Conservation (phyloP, 64 coral and sea anemone species). For the Stylophora pistillata region DNA sequence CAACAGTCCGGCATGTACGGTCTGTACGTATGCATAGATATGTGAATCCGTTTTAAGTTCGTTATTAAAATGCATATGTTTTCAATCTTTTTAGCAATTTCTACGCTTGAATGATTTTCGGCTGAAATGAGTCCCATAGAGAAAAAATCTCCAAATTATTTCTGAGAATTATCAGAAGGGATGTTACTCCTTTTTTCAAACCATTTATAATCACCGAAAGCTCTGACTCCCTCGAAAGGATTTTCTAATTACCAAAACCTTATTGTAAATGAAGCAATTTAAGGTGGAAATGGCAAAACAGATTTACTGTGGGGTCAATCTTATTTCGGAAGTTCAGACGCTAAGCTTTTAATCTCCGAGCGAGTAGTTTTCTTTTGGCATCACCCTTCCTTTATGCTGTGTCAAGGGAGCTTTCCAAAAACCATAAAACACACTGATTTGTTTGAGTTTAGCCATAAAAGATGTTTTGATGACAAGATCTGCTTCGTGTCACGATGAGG, state of each 20-base stretch:
- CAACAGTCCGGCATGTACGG: neutral
- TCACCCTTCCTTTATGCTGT: neutral
- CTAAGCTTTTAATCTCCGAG: conserved; percentile 8
- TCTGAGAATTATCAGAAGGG: neutral
- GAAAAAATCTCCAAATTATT: no score
- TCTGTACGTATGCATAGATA: neutral
- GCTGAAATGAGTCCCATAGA: no score
- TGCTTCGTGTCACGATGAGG: conserved; percentile 8
- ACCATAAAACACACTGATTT: conserved; percentile 42
- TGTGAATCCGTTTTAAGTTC: neutral
- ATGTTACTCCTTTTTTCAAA: neutral
- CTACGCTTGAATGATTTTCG: no score
- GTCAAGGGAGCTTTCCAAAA: neutral
- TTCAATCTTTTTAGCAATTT: no score
- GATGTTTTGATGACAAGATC: conserved; percentile 30
- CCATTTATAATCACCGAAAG: neutral
- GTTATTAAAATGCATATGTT: no score
- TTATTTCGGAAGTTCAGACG: neutral
- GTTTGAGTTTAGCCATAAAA: conserved; percentile 32
- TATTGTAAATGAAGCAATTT: conserved; percentile 4
- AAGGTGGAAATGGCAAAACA: neutral
- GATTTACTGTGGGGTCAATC: neutral
- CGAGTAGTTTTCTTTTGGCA: neutral
- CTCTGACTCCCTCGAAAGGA: neutral
- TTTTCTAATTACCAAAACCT: neutral